These are phyloP conservation scores for Coleophora deauratella DNA, from an alignment of 2,888 invertebrate genomes.

Conservation along the genomic window DNA sequence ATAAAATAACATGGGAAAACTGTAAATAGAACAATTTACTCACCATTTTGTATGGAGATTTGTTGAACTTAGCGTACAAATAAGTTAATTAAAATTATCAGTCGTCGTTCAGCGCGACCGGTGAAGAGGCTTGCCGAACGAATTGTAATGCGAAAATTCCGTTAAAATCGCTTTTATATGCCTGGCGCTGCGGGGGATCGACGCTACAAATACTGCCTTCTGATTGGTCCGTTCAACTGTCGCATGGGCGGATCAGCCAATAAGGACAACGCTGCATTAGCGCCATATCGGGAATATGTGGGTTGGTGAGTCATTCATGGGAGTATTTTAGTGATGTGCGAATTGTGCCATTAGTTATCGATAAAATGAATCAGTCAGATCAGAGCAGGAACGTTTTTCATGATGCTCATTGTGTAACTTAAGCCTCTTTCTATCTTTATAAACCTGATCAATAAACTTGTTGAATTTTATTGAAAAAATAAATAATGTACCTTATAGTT, in stretches of 20 bases:
- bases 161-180: slow-evolving; percentile 73
- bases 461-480: too few species aligned
- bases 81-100: slow-evolving; percentile 59
- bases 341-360: slow-evolving; percentile 5
- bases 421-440: too few species aligned
- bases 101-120: slow-evolving; percentile 76
- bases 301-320: slow-evolving; percentile 41
- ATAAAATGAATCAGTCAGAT: too few species aligned
- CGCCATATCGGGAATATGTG: slow-evolving; percentile 69
- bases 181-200: slow-evolving; percentile 56
- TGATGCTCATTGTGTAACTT: too few species aligned
- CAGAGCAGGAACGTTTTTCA: too few species aligned
- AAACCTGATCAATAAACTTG: too few species aligned
- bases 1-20: background rate
- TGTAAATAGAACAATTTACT: slow-evolving; percentile 31
- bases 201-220: slow-evolving; percentile 50
- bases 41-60: slow-evolving; percentile 68
- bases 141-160: slow-evolving; percentile 65
- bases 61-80: slow-evolving; percentile 62
- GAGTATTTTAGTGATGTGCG: slow-evolving; percentile 24
- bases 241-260: slow-evolving; percentile 64
- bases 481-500: too few species aligned
- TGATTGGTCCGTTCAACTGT: slow-evolving; percentile 64
- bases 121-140: slow-evolving; percentile 82
- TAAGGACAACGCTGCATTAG: slow-evolving; percentile 57